A percentile compares a stretch with the other conserved stretches of the same genome.
Conservation (phyloP, 37 sponge, comb jelly and placozoan species). For the Haliclona indistincta region DNA sequence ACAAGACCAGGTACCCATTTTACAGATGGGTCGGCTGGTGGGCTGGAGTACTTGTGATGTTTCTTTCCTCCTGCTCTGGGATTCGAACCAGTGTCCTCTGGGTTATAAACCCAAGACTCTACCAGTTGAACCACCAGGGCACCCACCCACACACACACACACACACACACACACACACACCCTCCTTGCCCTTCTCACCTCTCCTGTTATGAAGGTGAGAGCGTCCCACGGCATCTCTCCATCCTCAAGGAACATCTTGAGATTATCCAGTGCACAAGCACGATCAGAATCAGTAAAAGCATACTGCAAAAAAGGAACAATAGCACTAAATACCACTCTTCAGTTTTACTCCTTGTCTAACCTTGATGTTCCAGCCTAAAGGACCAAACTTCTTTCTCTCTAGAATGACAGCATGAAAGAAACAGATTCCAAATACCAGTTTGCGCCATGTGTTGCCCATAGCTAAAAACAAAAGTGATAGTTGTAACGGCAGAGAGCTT, state of each 20-base stretch:
- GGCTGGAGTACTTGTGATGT: no score
- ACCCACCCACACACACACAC: no score
- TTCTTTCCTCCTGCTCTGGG: no score
- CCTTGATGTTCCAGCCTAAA: conserved; percentile 97
- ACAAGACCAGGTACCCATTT: no score
- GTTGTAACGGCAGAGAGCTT: neutral
- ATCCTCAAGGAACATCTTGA: conserved; percentile 95
- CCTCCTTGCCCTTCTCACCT: conserved; percentile 38
- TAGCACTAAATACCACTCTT: neutral
- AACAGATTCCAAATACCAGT: conserved; percentile 95
- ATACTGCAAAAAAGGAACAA: conserved; percentile 51
- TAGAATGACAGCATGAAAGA: conserved; percentile 97
- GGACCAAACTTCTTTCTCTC: conserved; percentile 99
- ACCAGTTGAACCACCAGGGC: no score
- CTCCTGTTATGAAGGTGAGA: conserved; percentile 95
- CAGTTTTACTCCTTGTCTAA: conserved; percentile 1
- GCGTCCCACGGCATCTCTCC: conserved; percentile 96
- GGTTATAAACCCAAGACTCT: no score
- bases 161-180: neutral
- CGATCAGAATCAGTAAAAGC: conserved; percentile 98
- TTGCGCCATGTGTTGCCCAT: conserved; percentile 88
- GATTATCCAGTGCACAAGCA: conserved; percentile 95
- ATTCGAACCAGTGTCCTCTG: no score
- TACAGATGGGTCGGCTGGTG: no score
- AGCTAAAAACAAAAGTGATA: conserved; percentile 24